Conservation (phyloP, 2,888 invertebrate species). For the Troilus luridus region DNA sequence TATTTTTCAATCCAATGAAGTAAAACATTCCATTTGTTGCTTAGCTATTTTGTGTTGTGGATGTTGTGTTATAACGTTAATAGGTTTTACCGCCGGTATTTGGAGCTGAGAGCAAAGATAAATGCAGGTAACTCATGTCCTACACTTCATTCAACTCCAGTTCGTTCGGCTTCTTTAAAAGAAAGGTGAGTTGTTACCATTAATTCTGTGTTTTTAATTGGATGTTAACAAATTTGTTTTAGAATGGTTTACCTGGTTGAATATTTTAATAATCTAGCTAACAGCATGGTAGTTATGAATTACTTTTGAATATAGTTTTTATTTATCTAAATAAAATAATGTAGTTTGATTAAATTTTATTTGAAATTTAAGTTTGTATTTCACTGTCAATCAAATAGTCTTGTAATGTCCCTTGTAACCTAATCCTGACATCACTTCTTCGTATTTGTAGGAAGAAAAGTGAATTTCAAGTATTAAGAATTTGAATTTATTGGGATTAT, state of each 20-base stretch:
- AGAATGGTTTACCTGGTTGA: background rate
- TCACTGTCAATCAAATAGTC: too few relatives aligned
- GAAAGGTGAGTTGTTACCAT: slow-evolving; percentile 68
- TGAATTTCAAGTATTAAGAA: too few relatives aligned
- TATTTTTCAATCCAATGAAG: slow-evolving; percentile 38
- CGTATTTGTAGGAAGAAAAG: too few relatives aligned
- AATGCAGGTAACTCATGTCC: slow-evolving; percentile 85
- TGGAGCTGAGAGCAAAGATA: slow-evolving; percentile 89
- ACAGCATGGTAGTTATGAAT: background rate
- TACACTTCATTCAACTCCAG: slow-evolving; percentile 73
- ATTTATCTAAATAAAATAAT: background rate
- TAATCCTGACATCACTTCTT: too few relatives aligned
- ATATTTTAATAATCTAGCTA: background rate
- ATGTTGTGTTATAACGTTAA: slow-evolving; percentile 67
- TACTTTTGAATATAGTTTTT: background rate
- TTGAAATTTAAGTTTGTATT: too few relatives aligned
- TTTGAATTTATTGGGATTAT: too few relatives aligned
- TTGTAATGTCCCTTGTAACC: too few relatives aligned
- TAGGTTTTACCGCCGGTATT: slow-evolving; percentile 92
- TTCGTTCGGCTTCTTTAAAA: slow-evolving; percentile 76
- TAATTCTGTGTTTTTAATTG: background rate
- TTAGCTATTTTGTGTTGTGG: slow-evolving; percentile 59
- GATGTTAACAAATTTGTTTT: background rate
- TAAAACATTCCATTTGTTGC: slow-evolving; percentile 49
- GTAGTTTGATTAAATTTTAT: background rate